Base-by-base conservation (phyloP, 2,888 invertebrate genomes). In the Gymnocheta viridis region DNA sequence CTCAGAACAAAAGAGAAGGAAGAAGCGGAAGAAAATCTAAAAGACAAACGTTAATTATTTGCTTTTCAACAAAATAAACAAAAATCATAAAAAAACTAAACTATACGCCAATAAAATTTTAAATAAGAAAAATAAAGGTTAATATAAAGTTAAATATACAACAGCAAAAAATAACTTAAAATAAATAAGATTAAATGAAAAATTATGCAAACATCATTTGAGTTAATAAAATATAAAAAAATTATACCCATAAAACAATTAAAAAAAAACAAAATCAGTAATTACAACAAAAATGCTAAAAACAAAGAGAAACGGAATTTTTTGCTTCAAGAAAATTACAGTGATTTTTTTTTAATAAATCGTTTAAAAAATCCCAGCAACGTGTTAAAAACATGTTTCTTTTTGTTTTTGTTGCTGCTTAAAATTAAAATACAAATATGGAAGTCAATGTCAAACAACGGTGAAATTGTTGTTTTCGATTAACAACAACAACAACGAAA, bases 401-500 rank as follows among this genome's bases (percentile, higher is more conserved):
- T 62, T 38, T 51, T 56, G 76, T 56, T 17, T 19, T 60, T 64
- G 51, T 38, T 60, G 38, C 44, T 35, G 54, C 12, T 67, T 38
- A 41, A 54, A 38, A 44, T 32, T 29, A 51, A 47, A 51, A 47
- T 47, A 70, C 83, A 77, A 83, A 83, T 83, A 84, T 81, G 84
- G 84, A 51, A 84, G 72, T 81, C 84, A 84, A 84, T 84, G 84
- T 84, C 84, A 84, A 70, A 12, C 80, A 81, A 81, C 84, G 81
- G 84, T 84, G 84, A 81, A 84, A 81, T 78, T 84, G 47, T 72
- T 72, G 47, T 38, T 80, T 41, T 17, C 41, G 24, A 84, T 69
- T 67, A 80, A 54, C 24, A 58, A 73, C 64, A 80, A 41, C 32
- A 27, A 41, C 51, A 51, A 19, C 44, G 12, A 19, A 5, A 24